These are phyloP conservation scores for Cotesia glomerata DNA, from an alignment of 1,140 invertebrate species.

Conservation along the genomic window DNA sequence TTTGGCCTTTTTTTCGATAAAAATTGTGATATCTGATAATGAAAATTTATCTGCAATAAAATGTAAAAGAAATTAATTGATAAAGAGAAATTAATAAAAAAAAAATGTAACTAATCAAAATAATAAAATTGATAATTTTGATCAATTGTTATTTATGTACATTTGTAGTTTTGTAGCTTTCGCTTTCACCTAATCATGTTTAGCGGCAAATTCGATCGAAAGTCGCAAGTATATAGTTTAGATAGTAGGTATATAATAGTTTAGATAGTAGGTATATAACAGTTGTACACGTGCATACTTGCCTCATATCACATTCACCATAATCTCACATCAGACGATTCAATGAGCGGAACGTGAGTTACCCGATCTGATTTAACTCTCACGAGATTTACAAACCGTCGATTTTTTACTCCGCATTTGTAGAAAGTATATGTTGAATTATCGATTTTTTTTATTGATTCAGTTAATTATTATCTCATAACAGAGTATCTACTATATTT, in stretches of 20 bases:
- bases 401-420: background rate
- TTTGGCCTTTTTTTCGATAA: no score
- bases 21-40: no score
- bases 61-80: no score
- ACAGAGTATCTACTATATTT: no score
- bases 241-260: slow-evolving; percentile 5
- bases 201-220: background rate
- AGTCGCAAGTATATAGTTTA: background rate
- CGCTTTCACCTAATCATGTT: slow-evolving; percentile 8
- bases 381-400: background rate
- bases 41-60: no score
- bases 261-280: slow-evolving; percentile 10
- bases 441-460: background rate
- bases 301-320: background rate
- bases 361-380: slow-evolving; percentile 20
- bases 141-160: background rate
- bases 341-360: slow-evolving; percentile 23
- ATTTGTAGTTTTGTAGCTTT: background rate
- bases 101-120: no score
- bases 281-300: slow-evolving; percentile 6
- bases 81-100: background rate
- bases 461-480: background rate
- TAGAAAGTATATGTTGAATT: background rate
- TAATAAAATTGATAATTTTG: background rate
- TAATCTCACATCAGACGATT: slow-evolving; percentile 15